These are phyloP conservation scores for Esox masquinongy DNA, from an alignment of 2,797 vertebrate species.

Conservation along the genomic window DNA sequence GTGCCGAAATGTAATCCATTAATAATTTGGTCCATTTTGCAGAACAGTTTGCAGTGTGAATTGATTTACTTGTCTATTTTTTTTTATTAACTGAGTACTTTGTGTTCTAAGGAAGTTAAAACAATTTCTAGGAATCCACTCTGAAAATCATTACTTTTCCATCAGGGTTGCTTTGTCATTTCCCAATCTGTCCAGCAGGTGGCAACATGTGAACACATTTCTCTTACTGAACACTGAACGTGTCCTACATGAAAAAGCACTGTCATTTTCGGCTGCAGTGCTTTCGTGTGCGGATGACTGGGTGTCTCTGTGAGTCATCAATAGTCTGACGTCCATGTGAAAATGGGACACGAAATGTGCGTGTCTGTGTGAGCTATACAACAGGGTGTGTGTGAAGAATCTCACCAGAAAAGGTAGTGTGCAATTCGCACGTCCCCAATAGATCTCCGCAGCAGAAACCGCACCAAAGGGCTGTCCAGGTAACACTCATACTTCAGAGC, in stretches of 20 bases:
- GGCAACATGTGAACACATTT: constrained; percentile 20
- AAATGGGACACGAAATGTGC: neutral
- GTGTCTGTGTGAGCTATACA: constrained; percentile 4
- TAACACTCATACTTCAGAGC: constrained; percentile 97
- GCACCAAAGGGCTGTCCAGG: constrained; percentile 92
- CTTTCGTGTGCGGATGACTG: neutral
- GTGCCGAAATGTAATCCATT: too few species aligned
- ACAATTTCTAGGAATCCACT: neutral
- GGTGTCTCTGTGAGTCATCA: neutral
- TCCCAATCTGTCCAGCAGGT: constrained; percentile 36
- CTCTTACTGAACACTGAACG: neutral
- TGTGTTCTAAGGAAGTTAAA: neutral
- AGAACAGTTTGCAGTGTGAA: neutral
- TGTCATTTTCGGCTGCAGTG: neutral
- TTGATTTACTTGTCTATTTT: neutral
- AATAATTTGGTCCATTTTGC: neutral
- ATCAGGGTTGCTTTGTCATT: neutral
- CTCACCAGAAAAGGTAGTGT: constrained; percentile 95
- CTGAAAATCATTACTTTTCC: neutral
- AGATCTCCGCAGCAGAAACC: constrained; percentile 91
- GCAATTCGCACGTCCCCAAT: constrained; percentile 88
- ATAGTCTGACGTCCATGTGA: neutral
- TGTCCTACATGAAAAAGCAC: neutral
- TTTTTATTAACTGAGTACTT: neutral
- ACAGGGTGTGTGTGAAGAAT: neutral